phyloP scores from a whole-genome alignment of 2,797 vertebrate genomes.

The Erpetoichthys calabaricus region DNA sequence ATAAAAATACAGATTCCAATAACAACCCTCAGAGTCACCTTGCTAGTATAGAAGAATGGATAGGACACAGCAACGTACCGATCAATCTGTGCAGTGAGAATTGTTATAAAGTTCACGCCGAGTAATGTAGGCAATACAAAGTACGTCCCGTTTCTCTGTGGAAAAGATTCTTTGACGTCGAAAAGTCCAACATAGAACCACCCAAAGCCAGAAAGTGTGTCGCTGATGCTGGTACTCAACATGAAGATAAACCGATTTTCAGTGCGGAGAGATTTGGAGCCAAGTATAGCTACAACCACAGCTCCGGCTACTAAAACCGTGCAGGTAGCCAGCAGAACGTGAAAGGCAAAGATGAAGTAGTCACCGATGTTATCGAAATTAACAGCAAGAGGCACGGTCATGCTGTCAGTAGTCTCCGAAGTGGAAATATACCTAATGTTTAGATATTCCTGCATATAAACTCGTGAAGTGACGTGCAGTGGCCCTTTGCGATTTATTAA shows the following conservation, averaged over 20 bases:
- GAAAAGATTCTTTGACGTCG: conserved; percentile 56
- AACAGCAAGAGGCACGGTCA: neutral
- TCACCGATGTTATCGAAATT: neutral
- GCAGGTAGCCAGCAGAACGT: too few species aligned
- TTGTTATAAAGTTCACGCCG: conserved; percentile 56
- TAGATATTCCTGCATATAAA: too few species aligned
- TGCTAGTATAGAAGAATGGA: conserved; percentile 55
- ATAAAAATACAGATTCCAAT: conserved; percentile 42
- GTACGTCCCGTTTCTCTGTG: conserved; percentile 47
- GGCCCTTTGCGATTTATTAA: too few species aligned
- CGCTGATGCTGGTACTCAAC: too few species aligned
- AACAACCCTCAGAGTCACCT: conserved; percentile 32
- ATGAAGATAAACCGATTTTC: conserved; percentile 1
- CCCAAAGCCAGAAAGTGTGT: too few species aligned
- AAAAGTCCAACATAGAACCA: conserved; percentile 29
- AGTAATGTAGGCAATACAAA: conserved; percentile 57
- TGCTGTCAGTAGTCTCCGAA: neutral
- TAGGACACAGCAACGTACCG: conserved; percentile 54
- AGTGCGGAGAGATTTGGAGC: neutral
- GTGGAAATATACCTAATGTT: too few species aligned
- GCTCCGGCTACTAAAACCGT: too few species aligned
- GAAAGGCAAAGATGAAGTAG: too few species aligned
- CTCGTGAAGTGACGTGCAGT: too few species aligned
- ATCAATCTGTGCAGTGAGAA: conserved; percentile 61
- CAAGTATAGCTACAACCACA: too few species aligned